Conservation (phyloP, 30 jellyfish, hydroid and myxozoan genomes). For the Pelagia noctiluca region DNA sequence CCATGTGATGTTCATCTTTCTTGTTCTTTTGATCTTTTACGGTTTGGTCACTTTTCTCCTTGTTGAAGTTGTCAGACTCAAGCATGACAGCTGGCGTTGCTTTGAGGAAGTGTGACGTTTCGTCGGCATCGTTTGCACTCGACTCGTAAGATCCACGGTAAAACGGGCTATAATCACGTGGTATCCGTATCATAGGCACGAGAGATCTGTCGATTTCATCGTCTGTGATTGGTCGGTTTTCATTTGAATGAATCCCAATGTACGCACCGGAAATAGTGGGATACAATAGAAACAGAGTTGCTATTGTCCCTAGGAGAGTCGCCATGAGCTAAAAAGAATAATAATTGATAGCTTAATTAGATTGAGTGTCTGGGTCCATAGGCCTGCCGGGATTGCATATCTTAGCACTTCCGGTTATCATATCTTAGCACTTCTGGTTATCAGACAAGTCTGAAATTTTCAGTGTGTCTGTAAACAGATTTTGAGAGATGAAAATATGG, state of each 20-base stretch:
- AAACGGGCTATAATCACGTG: background rate
- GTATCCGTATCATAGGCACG: slow-evolving; percentile 69
- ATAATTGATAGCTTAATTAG: no score
- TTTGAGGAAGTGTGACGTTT: background rate
- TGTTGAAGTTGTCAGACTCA: background rate
- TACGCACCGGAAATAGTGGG: slow-evolving; percentile 15
- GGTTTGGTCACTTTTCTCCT: background rate
- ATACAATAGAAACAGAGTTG: background rate
- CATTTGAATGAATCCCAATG: slow-evolving; percentile 45
- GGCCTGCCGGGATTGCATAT: no score
- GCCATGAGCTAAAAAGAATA: slow-evolving; percentile 57
- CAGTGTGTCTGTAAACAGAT: no score
- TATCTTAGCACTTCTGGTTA: no score
- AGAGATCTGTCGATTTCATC: slow-evolving; percentile 45
- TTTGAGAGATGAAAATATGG: no score
- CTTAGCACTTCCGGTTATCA: no score
- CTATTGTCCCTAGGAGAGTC: slow-evolving; percentile 37
- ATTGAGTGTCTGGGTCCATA: no score
- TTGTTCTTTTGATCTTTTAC: background rate
- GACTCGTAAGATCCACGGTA: background rate
- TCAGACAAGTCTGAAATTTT: no score
- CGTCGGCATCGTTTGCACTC: background rate
- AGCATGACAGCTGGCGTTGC: slow-evolving; percentile 13
- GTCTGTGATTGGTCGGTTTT: slow-evolving; percentile 16
- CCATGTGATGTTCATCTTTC: background rate